phyloP scores from a whole-genome alignment of 2,113 vertebrate species.

The Sciurus niger region DNA sequence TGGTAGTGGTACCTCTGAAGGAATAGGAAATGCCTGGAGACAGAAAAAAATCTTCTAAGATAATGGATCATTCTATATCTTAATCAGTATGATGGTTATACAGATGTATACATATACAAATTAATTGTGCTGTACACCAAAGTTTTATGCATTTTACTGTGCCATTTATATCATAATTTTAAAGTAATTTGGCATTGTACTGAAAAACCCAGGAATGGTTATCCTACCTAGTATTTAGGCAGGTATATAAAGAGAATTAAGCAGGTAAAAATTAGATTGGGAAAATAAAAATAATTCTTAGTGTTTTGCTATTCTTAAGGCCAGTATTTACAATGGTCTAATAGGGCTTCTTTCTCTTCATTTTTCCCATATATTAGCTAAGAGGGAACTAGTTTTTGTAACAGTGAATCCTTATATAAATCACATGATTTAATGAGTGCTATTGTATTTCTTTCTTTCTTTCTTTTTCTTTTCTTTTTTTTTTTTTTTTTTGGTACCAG shows the following conservation, averaged over 20 bases:
- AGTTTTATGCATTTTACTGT: background rate
- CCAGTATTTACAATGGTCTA: background rate
- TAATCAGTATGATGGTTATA: background rate
- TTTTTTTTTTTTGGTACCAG: too few species aligned
- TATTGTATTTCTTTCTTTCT: background rate
- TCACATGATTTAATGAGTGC: background rate
- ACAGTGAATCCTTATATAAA: background rate
- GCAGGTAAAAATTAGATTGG: too few species aligned
- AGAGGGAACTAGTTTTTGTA: conserved; percentile 4
- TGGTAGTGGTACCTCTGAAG: background rate
- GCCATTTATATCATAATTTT: background rate
- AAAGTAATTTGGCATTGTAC: background rate
- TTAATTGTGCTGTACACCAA: background rate
- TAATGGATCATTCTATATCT: background rate
- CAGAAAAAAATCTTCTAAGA: background rate
- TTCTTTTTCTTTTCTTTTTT: too few species aligned
- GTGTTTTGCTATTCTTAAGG: background rate
- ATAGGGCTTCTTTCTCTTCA: background rate
- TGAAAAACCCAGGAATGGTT: background rate
- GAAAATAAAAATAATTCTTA: background rate
- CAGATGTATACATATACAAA: background rate
- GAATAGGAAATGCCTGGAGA: background rate
- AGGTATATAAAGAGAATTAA: background rate
- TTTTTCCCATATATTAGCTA: background rate
- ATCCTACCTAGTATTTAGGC: background rate